These are phyloP conservation scores for Panthera tigris DNA, from an alignment of 2,113 vertebrate species.

Conservation along the genomic window DNA sequence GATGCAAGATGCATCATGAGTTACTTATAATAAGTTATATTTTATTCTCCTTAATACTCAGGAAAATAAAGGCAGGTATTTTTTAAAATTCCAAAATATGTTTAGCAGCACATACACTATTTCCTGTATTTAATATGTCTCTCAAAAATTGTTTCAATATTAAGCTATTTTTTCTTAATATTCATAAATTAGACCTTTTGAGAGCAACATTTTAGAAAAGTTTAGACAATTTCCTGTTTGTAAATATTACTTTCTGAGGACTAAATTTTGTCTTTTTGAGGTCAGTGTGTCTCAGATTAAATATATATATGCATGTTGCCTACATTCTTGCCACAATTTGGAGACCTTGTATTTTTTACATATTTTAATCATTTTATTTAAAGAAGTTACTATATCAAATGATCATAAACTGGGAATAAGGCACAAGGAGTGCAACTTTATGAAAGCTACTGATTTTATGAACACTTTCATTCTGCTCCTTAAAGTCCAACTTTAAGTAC, in stretches of 20 bases:
- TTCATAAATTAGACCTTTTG: not conserved
- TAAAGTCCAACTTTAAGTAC: not conserved
- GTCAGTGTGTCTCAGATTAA: not conserved
- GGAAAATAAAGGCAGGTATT: slow-evolving; percentile 72
- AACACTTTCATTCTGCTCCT: not conserved
- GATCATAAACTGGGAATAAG: not conserved
- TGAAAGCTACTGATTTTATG: not conserved
- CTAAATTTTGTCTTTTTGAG: not conserved
- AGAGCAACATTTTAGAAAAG: not conserved
- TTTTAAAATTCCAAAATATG: slow-evolving; percentile 73
- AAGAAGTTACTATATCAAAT: not conserved
- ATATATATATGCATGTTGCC: not conserved
- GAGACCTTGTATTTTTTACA: not conserved
- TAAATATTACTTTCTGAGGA: not conserved
- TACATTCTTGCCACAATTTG: not conserved
- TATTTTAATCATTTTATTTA: not conserved
- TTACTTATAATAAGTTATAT: slow-evolving; percentile 82
- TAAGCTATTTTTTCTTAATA: not conserved
- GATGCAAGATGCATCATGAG: slow-evolving; percentile 65
- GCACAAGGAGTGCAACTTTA: not conserved
- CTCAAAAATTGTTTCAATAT: slow-evolving; percentile 23
- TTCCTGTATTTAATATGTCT: slow-evolving; percentile 47
- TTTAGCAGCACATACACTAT: slow-evolving; percentile 47
- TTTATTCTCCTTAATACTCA: slow-evolving; percentile 78
- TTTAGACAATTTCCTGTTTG: not conserved